These are phyloP conservation scores for Drosophila lacteicornis DNA, from an alignment of 1,140 invertebrate species.

Conservation along the genomic window DNA sequence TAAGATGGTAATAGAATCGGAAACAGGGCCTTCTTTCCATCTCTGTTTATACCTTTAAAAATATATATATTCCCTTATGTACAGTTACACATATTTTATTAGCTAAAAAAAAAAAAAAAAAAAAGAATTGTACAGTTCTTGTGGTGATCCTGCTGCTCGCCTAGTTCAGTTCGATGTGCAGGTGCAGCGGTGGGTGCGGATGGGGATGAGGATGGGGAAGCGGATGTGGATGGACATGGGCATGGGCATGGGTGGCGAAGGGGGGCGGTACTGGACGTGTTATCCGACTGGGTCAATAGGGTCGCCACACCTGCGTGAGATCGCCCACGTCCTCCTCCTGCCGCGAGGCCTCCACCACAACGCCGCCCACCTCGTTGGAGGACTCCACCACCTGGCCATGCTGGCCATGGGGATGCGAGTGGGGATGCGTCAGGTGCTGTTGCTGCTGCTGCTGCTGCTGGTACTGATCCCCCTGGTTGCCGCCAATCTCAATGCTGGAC, in stretches of 20 bases:
- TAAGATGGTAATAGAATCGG: too few relatives aligned
- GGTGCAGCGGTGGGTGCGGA: slow-evolving; percentile 46
- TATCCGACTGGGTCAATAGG: slow-evolving; percentile 83
- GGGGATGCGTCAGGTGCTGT: slow-evolving; percentile 50
- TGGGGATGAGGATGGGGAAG: slow-evolving; percentile 45
- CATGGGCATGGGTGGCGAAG: slow-evolving; percentile 10
- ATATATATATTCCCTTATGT: slow-evolving; percentile 13
- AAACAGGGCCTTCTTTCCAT: neutral
- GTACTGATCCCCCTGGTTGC: slow-evolving; percentile 63
- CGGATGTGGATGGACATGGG: slow-evolving; percentile 12
- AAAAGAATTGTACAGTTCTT: slow-evolving; percentile 42
- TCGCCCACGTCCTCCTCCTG: slow-evolving; percentile 77
- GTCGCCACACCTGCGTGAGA: slow-evolving; percentile 85
- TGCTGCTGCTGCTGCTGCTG: slow-evolving; percentile 61
- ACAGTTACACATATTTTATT: slow-evolving; percentile 32
- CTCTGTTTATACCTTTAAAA: neutral
- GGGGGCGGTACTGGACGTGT: slow-evolving; percentile 9
- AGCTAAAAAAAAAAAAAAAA: slow-evolving; percentile 36
- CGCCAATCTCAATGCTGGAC: slow-evolving; percentile 85
- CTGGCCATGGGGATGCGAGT: slow-evolving; percentile 44
- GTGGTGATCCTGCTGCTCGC: slow-evolving; percentile 14
- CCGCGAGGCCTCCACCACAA: slow-evolving; percentile 51
- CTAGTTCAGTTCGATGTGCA: slow-evolving; percentile 63
- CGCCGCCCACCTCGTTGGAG: slow-evolving; percentile 34
- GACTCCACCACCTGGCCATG: slow-evolving; percentile 29